Base-by-base conservation (phyloP, 2,888 invertebrate species). In the Caenorhabditis sinica region DNA sequence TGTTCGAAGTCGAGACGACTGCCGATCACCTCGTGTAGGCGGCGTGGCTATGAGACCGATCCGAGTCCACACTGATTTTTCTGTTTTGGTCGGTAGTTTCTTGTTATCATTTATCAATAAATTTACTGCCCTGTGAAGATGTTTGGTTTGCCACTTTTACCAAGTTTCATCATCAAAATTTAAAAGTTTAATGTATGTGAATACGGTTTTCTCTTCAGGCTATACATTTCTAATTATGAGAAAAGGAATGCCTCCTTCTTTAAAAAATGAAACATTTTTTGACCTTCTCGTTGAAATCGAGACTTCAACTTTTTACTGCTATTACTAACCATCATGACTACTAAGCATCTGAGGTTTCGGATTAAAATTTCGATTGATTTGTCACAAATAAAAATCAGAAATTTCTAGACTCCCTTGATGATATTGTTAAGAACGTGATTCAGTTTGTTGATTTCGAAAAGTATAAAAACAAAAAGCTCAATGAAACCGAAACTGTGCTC, bases 1-100 rank as follows among this genome's bases (percentile, higher is more conserved):
- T 77, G 56, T 77, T 43, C 69, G 20, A 69, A 77, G 75, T 74
- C 40, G 43, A 74, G 65, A 58, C 45, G 56, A 40, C 56, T 56
- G 36, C 9, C 53, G 69, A 56, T 56, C 69, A 66, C 43, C 56
- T 36, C 49, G 65, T 75, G 56, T 65, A 56, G 75, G 56, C 60
- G 65, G 63, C 65, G 49, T 45, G 45, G 63, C 20, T 53, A 40
- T 20, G 49, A 49, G 49, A 66, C 66, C 71, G 33, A 79, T 53
- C 43, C 23, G 53, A 66, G 72, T 66, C 60, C 58, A 40, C 15
- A 36, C 65, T 61, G 65, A 66, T 49, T 65, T 72, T 28, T 72
- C 30, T 43, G 58, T 60, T 56, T 71, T 71, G 28, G 11, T 68
- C 66, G 20, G 33, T 15, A 28, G 13, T 25, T n/a, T 11, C 15